Evolutionary conservation across 1,140 invertebrate genomes (phyloP), one percentile per base, ranked within the genome.

Genomic region (Meloidogyne hapla): DNA sequence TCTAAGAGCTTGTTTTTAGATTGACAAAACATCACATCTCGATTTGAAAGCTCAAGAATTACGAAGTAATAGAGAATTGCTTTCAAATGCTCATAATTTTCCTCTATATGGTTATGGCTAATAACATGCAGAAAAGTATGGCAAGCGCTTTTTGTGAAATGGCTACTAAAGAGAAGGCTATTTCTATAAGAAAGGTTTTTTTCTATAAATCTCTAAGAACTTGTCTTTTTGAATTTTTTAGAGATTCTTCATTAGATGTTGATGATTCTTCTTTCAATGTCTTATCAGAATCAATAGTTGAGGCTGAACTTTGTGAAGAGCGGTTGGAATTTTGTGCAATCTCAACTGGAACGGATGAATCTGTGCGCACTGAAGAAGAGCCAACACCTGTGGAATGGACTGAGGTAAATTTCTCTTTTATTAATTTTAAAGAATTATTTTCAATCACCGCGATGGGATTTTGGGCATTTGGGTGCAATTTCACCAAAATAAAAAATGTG

Each of bases 191-290:
- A n/a, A n/a, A n/a, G n/a, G n/a, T n/a, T n/a, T n/a, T n/a, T n/a
- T n/a, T 56, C n/a, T 56, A 18, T 42, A 56, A 56, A 56, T 56
- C 48, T 56, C n/a, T n/a, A 56, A 56, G 48, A 56, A 56, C 48
- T 56, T 56, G 48, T 56, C 18, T 21, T 56, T 56, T 56, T 56
- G 12, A 15, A 56, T 56, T 56, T 56, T 56, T 56, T 56, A n/a
- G 4, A 56, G 6, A 6, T 8, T 56, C 33, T 33, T 33, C 9
- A 33, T 33, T 33, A 33, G 48, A 21, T n/a, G 48, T 8, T n/a
- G 48, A 48, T 15, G 45, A 8, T 56, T 56, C 48, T 56, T 56
- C 48, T 56, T 56, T 56, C 1, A 56, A 56, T 56, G 48, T 56
- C 0, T n/a, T 56, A 18, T n/a, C 48, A n/a, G 48, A 56, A 21